Evolutionary conservation across 2,888 invertebrate genomes (phyloP), one percentile per base, ranked within the genome.

Genomic region (Pharmacophagus antenor): DNA sequence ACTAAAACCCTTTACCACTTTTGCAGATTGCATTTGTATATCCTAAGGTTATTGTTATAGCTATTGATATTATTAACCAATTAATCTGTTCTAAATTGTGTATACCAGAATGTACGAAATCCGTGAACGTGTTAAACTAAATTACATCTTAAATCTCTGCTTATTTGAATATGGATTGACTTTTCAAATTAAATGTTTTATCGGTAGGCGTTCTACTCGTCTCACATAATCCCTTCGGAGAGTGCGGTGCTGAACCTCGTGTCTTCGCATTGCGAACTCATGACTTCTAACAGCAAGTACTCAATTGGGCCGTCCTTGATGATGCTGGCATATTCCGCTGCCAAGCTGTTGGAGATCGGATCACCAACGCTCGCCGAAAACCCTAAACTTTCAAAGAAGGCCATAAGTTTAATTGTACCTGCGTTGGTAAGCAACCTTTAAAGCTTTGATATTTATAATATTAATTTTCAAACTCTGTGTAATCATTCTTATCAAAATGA

Each of bases 171-270:
- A 15, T 6, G n/a, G n/a, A 37, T 0, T n/a, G 37, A n/a, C n/a
- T 37, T n/a, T 15, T 37, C 0, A 31, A 31, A 3, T 31, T 10
- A 12, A 2, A 27, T n/a, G 18, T 54, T 63, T 60, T 66, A 65
- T 56, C 76, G 79, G 42, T 84, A 95, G 95, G 92, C 93, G 31
- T 93, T 94, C 20, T 95, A 94, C 82, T 92, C 94, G 41, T 93
- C 93, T 64, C 96, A 97, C 76, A 93, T 95, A 41, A 94, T 97
- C 65, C 96, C 97, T 15, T 94, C 95, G 0, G 97, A 97, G 77
- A 96, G 95, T 70, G 96, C 95, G 67, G 93, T 96, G 2, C 89
- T 96, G n/a, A 93, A 94, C 56, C 93, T 96, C 5, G 93, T 96
- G 12, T 77, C 83, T 0, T 78, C 83, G 0, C 90, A 91, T 71